Evolutionary conservation across 2,797 vertebrate species (phyloP), one percentile per base, ranked within the genome.

Genomic region (Acanthurus lineatus): DNA sequence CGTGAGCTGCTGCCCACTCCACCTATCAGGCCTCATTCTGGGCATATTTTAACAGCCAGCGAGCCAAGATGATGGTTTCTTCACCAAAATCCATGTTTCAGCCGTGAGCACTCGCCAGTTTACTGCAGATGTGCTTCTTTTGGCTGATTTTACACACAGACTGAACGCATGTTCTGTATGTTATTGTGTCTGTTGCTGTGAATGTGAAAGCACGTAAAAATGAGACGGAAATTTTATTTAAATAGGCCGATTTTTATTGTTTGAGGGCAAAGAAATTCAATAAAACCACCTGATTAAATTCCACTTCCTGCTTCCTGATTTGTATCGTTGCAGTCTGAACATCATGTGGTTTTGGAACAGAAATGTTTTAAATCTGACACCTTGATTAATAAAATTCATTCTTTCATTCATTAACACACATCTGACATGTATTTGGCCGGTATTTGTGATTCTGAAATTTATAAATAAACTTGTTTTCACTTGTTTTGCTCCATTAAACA

Each of bases 11-110:
- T 61, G 72, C 82, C 75, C 84, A 81, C 81, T 9, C 59, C 0
- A 73, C 54, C 47, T 0, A 83, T 81, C 77, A 42, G 52, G 56
- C 74, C 65, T 83, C 85, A 84, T 85, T 90, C 85, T 76, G 62
- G 42, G 28, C 74, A 84, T 79, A 74, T 63, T 74, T 87, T 22
- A 60, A 20, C 22, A 51, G 56, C 73, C 49, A n/a, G 62, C 3
- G 19, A 91, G 64, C 52, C 69, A 59, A 47, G 44, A 35, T 2
- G 15, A 35, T 1, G 0, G 67, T 67, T 42, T 53, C 32, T n/a
- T 28, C 14, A n/a, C 15, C 53, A 64, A 78, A 28, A 40, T 63
- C 51, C 60, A 61, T 20, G 22, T 35, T 54, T 69, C n/a, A 73
- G 14, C 8, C 9, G 40, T 9, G 40, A 77, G 15, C 3, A n/a